Conservation (phyloP, 2,888 invertebrate genomes). For the Bugula neritina region DNA sequence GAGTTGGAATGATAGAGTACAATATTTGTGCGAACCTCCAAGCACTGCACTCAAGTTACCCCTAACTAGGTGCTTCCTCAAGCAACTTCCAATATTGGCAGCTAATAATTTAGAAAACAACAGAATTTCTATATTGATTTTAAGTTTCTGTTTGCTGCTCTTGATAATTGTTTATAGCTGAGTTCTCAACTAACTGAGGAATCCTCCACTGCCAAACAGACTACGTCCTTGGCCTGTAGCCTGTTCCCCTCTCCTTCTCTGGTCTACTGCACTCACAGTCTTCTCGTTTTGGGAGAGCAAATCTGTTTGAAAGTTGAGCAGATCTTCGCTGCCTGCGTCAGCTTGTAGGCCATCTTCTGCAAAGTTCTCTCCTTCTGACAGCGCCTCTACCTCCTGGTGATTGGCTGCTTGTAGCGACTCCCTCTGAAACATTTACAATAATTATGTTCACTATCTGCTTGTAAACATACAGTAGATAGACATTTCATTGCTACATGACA, state of each 20-base stretch:
- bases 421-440: neutral
- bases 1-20: too few relatives aligned
- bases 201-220: neutral
- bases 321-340: neutral
- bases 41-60: too few relatives aligned
- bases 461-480: too few relatives aligned
- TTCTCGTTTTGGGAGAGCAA: neutral
- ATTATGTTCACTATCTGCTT: neutral
- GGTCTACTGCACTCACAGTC: neutral
- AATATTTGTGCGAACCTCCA: too few relatives aligned
- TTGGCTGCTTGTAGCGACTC: neutral
- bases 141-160: too few relatives aligned
- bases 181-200: too few relatives aligned
- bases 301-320: neutral
- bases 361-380: neutral
- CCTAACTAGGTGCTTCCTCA: too few relatives aligned
- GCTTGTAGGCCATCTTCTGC: neutral
- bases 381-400: neutral
- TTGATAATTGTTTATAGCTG: too few relatives aligned
- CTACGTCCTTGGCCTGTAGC: neutral
- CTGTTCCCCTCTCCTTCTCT: neutral
- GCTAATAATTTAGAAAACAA: too few relatives aligned
- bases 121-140: too few relatives aligned
- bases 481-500: too few relatives aligned
- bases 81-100: too few relatives aligned